Conservation (phyloP, 2,888 invertebrate genomes). For the Napeogenes inachia region DNA sequence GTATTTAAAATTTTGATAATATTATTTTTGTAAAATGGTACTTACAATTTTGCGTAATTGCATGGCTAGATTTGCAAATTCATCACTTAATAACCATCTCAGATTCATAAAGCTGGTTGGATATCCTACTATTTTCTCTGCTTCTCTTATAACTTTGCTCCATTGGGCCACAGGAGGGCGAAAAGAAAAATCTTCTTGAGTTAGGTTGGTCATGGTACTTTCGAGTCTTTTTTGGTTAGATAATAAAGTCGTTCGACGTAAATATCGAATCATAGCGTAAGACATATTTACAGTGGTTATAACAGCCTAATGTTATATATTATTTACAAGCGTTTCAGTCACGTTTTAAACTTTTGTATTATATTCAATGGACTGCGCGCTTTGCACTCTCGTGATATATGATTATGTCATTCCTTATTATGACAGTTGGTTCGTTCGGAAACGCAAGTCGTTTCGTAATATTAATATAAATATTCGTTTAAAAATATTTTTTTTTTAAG, state of each 20-base stretch:
- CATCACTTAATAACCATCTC: constrained; percentile 79
- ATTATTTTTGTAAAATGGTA: constrained; percentile 25
- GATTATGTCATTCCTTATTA: constrained; percentile 33
- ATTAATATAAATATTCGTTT: no score
- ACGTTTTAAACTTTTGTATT: constrained; percentile 24
- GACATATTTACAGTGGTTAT: constrained; percentile 49
- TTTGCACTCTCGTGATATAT: constrained; percentile 17
- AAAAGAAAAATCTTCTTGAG: constrained; percentile 66
- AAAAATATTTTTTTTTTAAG: no score
- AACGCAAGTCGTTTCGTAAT: constrained; percentile 26
- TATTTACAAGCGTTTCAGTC: constrained; percentile 38
- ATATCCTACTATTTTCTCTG: constrained; percentile 74
- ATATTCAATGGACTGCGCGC: constrained; percentile 24
- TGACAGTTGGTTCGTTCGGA: constrained; percentile 40
- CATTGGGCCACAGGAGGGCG: constrained; percentile 64
- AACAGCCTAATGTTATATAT: constrained; percentile 26
- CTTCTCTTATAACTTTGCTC: constrained; percentile 70
- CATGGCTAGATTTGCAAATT: constrained; percentile 79
- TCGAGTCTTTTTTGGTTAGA: constrained; percentile 59
- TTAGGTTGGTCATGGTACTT: constrained; percentile 63
- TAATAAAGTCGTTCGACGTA: constrained; percentile 56
- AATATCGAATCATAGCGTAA: constrained; percentile 60
- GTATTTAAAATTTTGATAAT: no score
- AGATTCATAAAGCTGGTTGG: constrained; percentile 79
- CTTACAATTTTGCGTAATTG: constrained; percentile 74